These are phyloP conservation scores for Noctua janthe DNA, from an alignment of 2,888 invertebrate species.

Conservation along the genomic window DNA sequence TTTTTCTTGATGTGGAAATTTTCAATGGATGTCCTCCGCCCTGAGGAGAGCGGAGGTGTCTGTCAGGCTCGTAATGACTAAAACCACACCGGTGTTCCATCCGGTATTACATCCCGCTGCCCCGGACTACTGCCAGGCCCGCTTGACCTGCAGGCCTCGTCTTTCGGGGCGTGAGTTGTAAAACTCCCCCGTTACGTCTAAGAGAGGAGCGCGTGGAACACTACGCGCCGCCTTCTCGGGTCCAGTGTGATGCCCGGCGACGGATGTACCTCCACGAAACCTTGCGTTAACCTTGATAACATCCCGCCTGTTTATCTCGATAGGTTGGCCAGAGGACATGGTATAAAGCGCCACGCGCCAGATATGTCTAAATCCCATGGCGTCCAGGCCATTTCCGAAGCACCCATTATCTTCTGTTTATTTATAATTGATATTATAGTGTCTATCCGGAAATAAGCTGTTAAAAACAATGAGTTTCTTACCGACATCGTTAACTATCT, in stretches of 20 bases:
- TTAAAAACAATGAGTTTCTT: constrained; percentile 10
- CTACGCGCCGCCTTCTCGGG: no score
- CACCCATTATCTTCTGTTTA: neutral
- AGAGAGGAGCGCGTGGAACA: neutral
- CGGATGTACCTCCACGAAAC: neutral
- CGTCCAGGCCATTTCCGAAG: neutral
- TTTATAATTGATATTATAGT: neutral
- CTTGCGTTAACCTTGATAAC: neutral
- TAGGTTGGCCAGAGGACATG: neutral
- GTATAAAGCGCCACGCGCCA: neutral
- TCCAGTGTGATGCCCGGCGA: no score
- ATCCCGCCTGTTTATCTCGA: neutral
- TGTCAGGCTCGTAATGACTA: neutral
- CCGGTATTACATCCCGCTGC: no score
- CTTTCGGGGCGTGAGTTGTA: neutral
- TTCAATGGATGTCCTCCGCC: neutral
- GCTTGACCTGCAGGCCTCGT: neutral
- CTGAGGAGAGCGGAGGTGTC: no score
- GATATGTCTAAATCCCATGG: neutral
- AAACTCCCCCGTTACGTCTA: neutral
- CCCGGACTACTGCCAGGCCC: no score
- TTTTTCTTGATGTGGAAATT: neutral
- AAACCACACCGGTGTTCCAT: neutral
- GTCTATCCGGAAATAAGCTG: constrained; percentile 6
- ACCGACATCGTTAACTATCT: constrained; percentile 7